phyloP scores from a whole-genome alignment of 92 coral and sea anemone species.

The Heteractis magnifica region DNA sequence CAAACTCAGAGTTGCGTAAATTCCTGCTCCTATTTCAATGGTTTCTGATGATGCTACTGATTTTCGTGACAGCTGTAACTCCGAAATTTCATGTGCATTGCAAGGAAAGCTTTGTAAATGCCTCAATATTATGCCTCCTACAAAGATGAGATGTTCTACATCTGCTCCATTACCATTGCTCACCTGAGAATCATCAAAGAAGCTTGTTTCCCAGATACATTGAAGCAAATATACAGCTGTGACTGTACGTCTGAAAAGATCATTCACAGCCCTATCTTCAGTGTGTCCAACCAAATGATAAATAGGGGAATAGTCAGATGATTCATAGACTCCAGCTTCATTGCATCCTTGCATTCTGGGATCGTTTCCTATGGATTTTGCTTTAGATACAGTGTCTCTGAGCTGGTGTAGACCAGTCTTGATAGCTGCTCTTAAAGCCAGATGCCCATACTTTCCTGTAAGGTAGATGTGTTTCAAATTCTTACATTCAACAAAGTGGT shows the following conservation, averaged over 20 bases:
- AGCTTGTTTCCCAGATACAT: slow-evolving; percentile 63
- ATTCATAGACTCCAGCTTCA: slow-evolving; percentile 53
- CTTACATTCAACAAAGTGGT: slow-evolving; percentile 79
- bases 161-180: not conserved
- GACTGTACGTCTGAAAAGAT: slow-evolving; percentile 85
- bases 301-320: slow-evolving; percentile 73
- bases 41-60: slow-evolving; percentile 91
- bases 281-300: slow-evolving; percentile 87
- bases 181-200: slow-evolving; percentile 31
- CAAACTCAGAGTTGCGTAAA: slow-evolving; percentile 85
- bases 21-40: slow-evolving; percentile 88
- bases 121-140: slow-evolving; percentile 80
- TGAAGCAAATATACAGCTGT: slow-evolving; percentile 73
- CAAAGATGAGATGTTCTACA: slow-evolving; percentile 19
- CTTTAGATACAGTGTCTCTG: slow-evolving; percentile 43
- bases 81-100: slow-evolving; percentile 96
- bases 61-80: slow-evolving; percentile 65
- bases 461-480: slow-evolving; percentile 67
- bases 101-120: slow-evolving; percentile 92
- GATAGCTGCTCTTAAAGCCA: slow-evolving; percentile 80
- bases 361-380: not conserved
- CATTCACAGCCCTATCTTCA: slow-evolving; percentile 65
- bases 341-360: slow-evolving; percentile 40
- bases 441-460: slow-evolving; percentile 79
- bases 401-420: slow-evolving; percentile 67